These are phyloP conservation scores for Coenobita brevimanus DNA, from an alignment of 1,140 invertebrate genomes.

Conservation along the genomic window DNA sequence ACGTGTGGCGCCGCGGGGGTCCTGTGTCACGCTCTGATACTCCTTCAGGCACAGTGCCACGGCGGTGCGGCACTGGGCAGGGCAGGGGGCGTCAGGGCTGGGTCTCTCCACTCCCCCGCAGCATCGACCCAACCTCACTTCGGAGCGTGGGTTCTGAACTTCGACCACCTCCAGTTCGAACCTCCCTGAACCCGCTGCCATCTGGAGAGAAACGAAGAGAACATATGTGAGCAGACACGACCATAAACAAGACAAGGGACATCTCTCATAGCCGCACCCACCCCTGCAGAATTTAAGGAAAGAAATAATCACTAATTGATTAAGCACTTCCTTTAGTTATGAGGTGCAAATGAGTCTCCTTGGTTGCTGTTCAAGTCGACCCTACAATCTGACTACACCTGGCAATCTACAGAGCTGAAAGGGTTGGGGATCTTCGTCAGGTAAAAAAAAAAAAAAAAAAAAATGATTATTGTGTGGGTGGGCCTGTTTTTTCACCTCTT, in stretches of 20 bases:
- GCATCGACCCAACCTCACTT: slow-evolving; percentile 85
- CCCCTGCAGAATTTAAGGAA: not conserved
- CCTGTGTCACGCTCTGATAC: slow-evolving; percentile 86
- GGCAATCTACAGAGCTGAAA: too few species aligned
- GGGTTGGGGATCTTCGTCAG: too few species aligned
- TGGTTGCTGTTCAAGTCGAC: too few species aligned
- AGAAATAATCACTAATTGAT: not conserved
- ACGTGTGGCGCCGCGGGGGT: not conserved
- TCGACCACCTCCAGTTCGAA: slow-evolving; percentile 94
- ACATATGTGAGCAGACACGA: too few species aligned
- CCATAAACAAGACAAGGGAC: not conserved
- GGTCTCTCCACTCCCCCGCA: slow-evolving; percentile 78
- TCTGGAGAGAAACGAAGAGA: slow-evolving; percentile 55
- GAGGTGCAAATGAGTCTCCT: too few species aligned
- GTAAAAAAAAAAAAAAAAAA: too few species aligned
- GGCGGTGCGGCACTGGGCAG: slow-evolving; percentile 84
- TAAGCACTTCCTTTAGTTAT: too few species aligned
- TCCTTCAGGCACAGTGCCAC: slow-evolving; percentile 93
- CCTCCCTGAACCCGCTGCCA: slow-evolving; percentile 86
- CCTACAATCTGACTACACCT: too few species aligned
- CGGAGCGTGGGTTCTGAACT: slow-evolving; percentile 88
- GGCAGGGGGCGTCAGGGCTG: slow-evolving; percentile 74
- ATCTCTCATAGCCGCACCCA: too few species aligned
- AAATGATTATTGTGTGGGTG: too few species aligned
- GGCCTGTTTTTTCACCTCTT: too few species aligned